phyloP scores from a whole-genome alignment of 2,797 vertebrate genomes.

The Neosilurus hyrtlii region DNA sequence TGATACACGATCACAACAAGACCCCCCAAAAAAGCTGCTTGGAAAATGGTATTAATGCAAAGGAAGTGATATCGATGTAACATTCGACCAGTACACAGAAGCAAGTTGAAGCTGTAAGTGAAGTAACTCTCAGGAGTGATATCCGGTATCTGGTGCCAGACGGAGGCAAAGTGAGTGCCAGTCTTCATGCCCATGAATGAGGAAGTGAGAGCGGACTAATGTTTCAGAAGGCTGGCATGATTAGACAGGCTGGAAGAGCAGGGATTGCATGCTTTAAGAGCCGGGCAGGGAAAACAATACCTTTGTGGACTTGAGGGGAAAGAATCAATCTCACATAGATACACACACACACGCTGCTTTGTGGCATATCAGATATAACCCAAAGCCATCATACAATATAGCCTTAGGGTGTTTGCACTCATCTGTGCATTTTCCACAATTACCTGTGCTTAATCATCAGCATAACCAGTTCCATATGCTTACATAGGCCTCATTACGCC shows the following conservation, averaged over 20 bases:
- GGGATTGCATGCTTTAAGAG: slow-evolving; percentile 44
- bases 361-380: slow-evolving; percentile 41
- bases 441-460: background rate
- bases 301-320: slow-evolving; percentile 8
- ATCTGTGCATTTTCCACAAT: background rate
- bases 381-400: slow-evolving; percentile 29
- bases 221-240: slow-evolving; percentile 61
- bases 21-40: background rate
- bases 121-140: slow-evolving; percentile 32
- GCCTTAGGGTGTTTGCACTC: slow-evolving; percentile 21
- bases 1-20: background rate
- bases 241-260: slow-evolving; percentile 37
- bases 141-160: slow-evolving; percentile 34
- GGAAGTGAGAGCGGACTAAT: slow-evolving; percentile 53
- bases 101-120: slow-evolving; percentile 19
- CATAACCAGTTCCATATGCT: background rate
- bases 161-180: slow-evolving; percentile 12
- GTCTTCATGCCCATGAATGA: slow-evolving; percentile 31
- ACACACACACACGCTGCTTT: slow-evolving; percentile 47
- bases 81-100: background rate
- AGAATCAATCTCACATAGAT: slow-evolving; percentile 31
- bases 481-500: background rate
- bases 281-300: slow-evolving; percentile 22
- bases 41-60: background rate
- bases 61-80: slow-evolving; percentile 11